Percentiles rank a stretch among this genome's conserved stretches.
These are phyloP conservation scores for Eristalis tenax DNA, from an alignment of 2,888 invertebrate species.

Conservation along the genomic window DNA sequence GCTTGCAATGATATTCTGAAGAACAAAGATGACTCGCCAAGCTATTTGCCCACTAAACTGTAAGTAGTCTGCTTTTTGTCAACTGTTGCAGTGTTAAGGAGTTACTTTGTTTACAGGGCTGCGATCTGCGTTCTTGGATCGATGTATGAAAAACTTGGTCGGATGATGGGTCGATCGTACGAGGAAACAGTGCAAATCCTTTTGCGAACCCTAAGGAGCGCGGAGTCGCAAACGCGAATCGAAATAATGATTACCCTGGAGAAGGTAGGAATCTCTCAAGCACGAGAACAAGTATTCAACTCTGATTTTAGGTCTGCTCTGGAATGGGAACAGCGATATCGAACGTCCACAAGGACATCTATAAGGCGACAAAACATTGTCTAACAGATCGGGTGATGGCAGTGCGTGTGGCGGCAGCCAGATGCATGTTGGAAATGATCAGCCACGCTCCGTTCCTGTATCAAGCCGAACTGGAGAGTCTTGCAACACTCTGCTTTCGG, in stretches of 20 bases:
- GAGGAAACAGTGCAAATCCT: constrained; percentile 98
- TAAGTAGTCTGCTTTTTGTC: constrained; percentile 84
- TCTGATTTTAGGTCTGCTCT: constrained; percentile 83
- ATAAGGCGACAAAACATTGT: constrained; percentile 93
- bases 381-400: constrained; percentile 95
- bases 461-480: constrained; percentile 94
- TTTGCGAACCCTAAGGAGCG: constrained; percentile 93
- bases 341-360: constrained; percentile 92
- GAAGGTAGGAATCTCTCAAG: constrained; percentile 85
- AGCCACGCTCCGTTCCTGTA: constrained; percentile 92
- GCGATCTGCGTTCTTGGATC: constrained; percentile 97
- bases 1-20: constrained; percentile 98
- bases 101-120: constrained; percentile 85
- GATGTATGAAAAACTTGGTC: constrained; percentile 98
- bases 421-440: constrained; percentile 94
- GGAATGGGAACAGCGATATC: constrained; percentile 97
- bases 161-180: constrained; percentile 99
- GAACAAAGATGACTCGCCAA: constrained; percentile 98
- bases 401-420: constrained; percentile 95
- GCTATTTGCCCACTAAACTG: constrained; percentile 96
- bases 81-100: not conserved
- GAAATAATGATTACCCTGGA: constrained; percentile 98
- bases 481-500: constrained; percentile 94
- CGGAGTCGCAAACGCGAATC: constrained; percentile 96
- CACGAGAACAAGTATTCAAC: not conserved